Evolutionary conservation across 2,797 vertebrate genomes (phyloP).

Genomic region (Alauda arvensis): DNA sequence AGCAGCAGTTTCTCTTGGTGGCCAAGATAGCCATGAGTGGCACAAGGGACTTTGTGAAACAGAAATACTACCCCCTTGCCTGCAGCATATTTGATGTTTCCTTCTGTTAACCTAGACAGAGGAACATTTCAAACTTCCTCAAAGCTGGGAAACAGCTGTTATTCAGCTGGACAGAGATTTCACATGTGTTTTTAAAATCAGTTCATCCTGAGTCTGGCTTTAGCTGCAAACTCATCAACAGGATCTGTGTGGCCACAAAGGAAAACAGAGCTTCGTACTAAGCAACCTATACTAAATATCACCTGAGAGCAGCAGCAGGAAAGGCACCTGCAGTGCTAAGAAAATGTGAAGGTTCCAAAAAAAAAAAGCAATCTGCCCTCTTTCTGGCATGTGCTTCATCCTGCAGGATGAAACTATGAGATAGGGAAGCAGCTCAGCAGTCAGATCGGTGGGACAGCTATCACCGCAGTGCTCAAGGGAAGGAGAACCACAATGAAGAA

Average conservation of each 20-base stretch:
- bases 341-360: background rate
- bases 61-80: background rate
- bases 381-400: background rate
- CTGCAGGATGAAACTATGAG: background rate
- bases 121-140: background rate
- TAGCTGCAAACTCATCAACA: background rate
- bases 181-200: background rate
- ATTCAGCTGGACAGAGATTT: background rate
- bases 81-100: background rate
- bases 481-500: background rate
- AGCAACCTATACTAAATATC: rapidly evolving
- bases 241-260: background rate
- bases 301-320: background rate
- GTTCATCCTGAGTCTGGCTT: rapidly evolving
- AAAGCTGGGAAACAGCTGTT: background rate
- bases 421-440: rapidly evolving
- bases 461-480: background rate
- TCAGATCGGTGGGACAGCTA: background rate
- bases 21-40: background rate
- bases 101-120: background rate
- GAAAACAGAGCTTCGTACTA: background rate
- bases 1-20: background rate
- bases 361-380: background rate
- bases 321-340: background rate
- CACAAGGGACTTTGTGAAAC: background rate